Evolutionary conservation across 2,888 invertebrate species (phyloP).

Genomic region (Eilema sororculum): DNA sequence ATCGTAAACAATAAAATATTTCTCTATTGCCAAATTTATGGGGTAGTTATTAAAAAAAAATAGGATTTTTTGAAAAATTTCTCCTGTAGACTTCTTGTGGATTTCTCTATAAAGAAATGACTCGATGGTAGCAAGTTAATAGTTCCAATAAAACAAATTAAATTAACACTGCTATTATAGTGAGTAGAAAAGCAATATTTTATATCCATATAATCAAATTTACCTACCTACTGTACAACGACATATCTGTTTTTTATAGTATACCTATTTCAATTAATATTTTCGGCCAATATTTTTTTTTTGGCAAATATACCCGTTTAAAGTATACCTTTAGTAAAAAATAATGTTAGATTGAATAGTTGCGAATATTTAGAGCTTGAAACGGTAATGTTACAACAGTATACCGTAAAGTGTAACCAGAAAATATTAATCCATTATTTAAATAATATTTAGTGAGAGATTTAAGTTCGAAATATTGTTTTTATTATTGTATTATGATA

Average conservation of each 20-base stretch:
- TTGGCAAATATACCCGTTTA: constrained; percentile 63
- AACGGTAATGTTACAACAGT: constrained; percentile 24
- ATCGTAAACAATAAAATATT: constrained; percentile 75
- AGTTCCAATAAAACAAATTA: constrained; percentile 67
- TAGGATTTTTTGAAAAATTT: constrained; percentile 77
- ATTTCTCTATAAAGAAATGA: constrained; percentile 67
- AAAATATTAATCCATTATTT: constrained; percentile 50
- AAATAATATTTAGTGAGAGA: constrained; percentile 10
- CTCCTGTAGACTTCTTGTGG: constrained; percentile 78
- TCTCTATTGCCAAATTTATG: constrained; percentile 82
- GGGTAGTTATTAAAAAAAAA: constrained; percentile 75
- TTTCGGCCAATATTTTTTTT: constrained; percentile 65
- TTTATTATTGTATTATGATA: background rate
- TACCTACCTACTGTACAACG: constrained; percentile 71
- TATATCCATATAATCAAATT: constrained; percentile 73
- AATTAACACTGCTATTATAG: constrained; percentile 76
- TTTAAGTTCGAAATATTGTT: background rate
- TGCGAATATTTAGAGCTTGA: constrained; percentile 50
- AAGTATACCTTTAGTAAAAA: constrained; percentile 56
- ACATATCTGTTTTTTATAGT: constrained; percentile 83
- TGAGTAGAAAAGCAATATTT: constrained; percentile 80
- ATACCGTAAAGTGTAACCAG: constrained; percentile 50
- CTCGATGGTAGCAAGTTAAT: constrained; percentile 69
- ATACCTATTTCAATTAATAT: constrained; percentile 69
- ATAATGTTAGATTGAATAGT: constrained; percentile 52